A percentile compares a stretch with the other conserved stretches of the same genome.
Evolutionary conservation across 2,797 vertebrate species (phyloP).

Genomic region (Natrix natrix): DNA sequence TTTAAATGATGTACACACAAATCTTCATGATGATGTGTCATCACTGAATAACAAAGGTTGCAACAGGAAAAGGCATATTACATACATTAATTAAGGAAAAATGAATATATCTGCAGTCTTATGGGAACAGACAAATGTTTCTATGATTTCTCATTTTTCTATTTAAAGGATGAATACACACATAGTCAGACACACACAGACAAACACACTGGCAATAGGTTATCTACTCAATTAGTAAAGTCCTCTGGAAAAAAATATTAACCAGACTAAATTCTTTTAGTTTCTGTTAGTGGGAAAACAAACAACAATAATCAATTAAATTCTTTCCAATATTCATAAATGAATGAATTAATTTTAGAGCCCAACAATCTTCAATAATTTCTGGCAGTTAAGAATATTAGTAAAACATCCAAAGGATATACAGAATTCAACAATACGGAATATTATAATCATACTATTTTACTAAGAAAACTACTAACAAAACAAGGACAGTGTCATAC

Average conservation of each 20-base stretch:
- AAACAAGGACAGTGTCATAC: neutral
- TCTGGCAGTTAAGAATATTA: neutral
- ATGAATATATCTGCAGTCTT: neutral
- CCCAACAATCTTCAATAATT: neutral
- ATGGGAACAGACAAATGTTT: neutral
- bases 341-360: neutral
- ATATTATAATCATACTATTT: neutral
- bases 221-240: slow-evolving; percentile 2
- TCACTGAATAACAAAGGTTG: neutral
- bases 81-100: neutral
- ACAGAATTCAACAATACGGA: neutral
- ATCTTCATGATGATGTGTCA: neutral
- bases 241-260: neutral
- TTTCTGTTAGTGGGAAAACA: neutral
- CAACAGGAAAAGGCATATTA: neutral
- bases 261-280: neutral
- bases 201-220: neutral
- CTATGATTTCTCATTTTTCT: neutral
- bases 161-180: neutral
- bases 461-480: neutral
- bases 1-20: neutral
- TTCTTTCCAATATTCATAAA: neutral
- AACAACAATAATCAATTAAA: neutral
- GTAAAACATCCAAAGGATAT: neutral
- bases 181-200: neutral